A percentile compares a stretch with the other conserved stretches of the same genome.
Evolutionary conservation across 2,888 invertebrate genomes (phyloP).

Genomic region (Acleris emargana): DNA sequence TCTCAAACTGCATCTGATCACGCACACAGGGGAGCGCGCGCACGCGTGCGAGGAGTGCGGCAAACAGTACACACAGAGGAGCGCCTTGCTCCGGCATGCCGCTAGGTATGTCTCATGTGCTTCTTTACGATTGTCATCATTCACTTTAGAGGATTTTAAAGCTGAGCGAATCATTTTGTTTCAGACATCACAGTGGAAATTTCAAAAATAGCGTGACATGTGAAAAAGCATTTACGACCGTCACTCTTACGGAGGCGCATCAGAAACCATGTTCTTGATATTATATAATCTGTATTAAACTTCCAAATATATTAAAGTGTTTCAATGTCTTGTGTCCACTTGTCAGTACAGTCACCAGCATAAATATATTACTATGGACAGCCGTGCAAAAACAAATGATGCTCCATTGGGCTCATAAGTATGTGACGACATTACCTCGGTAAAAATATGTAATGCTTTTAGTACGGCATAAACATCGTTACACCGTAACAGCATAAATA

Average conservation of each 20-base stretch:
- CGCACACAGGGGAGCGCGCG: constrained; percentile 77
- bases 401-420: too few species aligned
- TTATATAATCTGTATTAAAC: constrained; percentile 2
- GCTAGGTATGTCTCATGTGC: constrained; percentile 52
- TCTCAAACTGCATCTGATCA: constrained; percentile 73
- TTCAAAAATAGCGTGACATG: constrained; percentile 18
- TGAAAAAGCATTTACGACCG: neutral
- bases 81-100: constrained; percentile 76
- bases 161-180: neutral
- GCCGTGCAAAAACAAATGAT: too few species aligned
- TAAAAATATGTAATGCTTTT: too few species aligned
- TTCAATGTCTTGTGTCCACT: too few species aligned
- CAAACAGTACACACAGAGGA: constrained; percentile 77
- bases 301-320: neutral
- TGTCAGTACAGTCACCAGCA: too few species aligned
- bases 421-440: too few species aligned
- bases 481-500: too few species aligned
- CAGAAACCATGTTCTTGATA: constrained; percentile 32
- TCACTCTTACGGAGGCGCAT: constrained; percentile 4
- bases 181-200: constrained; percentile 27
- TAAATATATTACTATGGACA: too few species aligned
- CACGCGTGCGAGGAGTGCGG: constrained; percentile 75
- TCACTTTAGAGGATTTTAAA: too few species aligned
- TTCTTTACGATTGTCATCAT: too few species aligned
- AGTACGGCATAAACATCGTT: too few species aligned